A percentile compares a stretch with the other conserved stretches of the same genome.
Evolutionary conservation across 2,797 vertebrate species (phyloP).

Genomic region (Nasua narica): DNA sequence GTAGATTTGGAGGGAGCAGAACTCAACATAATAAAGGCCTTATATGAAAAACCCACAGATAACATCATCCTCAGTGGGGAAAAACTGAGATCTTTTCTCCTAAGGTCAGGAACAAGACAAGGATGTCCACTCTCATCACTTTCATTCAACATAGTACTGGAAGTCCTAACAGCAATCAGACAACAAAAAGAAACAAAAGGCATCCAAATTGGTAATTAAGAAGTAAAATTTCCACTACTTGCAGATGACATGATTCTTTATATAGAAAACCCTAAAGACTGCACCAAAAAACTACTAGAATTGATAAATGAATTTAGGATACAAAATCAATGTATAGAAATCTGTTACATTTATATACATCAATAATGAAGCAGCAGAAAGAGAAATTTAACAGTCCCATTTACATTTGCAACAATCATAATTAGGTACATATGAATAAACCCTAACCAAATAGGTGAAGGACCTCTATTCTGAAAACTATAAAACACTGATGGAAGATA

Average conservation of each 20-base stretch:
- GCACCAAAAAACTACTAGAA: neutral
- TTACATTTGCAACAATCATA: neutral
- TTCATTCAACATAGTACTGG: neutral
- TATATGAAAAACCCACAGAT: neutral
- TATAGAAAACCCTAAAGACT: neutral
- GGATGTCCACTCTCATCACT: neutral
- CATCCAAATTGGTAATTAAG: neutral
- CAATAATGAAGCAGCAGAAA: neutral
- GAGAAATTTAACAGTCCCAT: neutral
- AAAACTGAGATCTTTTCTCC: neutral
- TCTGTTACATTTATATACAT: neutral
- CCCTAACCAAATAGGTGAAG: neutral
- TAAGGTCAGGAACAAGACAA: neutral
- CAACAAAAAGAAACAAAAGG: neutral
- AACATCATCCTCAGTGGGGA: neutral
- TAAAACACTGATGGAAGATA: neutral
- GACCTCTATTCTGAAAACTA: neutral
- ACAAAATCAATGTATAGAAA: neutral
- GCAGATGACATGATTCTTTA: neutral
- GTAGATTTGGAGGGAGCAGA: neutral
- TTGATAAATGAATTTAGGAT: neutral
- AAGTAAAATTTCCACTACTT: neutral
- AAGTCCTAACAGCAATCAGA: neutral
- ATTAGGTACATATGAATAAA: neutral
- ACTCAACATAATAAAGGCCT: neutral